Conservation (phyloP, 2,888 invertebrate species). For the Selenia dentaria region DNA sequence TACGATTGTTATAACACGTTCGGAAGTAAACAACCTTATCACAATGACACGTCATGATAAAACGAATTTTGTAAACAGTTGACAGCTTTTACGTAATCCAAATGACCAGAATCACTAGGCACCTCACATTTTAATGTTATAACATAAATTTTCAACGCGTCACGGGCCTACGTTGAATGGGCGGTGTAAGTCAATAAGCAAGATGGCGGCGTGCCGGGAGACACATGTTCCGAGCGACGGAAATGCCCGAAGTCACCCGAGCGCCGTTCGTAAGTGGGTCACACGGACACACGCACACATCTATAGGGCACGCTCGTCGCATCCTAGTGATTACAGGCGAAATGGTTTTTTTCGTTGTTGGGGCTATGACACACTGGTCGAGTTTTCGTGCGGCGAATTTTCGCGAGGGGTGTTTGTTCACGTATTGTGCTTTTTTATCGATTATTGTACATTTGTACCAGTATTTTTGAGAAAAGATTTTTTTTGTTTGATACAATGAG, state of each 20-base stretch:
- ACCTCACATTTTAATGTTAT: conserved; percentile 23
- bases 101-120: conserved; percentile 21
- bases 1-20: conserved; percentile 20
- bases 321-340: conserved; percentile 54
- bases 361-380: conserved; percentile 61
- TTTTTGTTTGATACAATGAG: no score
- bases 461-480: no score
- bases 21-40: conserved; percentile 46
- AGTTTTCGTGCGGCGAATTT: conserved; percentile 45
- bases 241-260: conserved; percentile 69
- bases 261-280: conserved; percentile 78
- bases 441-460: neutral
- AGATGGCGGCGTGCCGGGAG: conserved; percentile 57
- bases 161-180: conserved; percentile 60
- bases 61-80: conserved; percentile 49
- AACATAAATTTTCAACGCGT: conserved; percentile 18
- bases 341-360: conserved; percentile 43
- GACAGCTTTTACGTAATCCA: conserved; percentile 53
- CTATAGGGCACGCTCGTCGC: conserved; percentile 36
- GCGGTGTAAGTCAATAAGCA: conserved; percentile 41
- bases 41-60: conserved; percentile 42
- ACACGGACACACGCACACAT: conserved; percentile 75
- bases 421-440: neutral
- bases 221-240: conserved; percentile 71
- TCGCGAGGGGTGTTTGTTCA: conserved; percentile 15